Evolutionary conservation across 2,113 vertebrate genomes (phyloP).

Genomic region (Rhinichthys klamathensis): DNA sequence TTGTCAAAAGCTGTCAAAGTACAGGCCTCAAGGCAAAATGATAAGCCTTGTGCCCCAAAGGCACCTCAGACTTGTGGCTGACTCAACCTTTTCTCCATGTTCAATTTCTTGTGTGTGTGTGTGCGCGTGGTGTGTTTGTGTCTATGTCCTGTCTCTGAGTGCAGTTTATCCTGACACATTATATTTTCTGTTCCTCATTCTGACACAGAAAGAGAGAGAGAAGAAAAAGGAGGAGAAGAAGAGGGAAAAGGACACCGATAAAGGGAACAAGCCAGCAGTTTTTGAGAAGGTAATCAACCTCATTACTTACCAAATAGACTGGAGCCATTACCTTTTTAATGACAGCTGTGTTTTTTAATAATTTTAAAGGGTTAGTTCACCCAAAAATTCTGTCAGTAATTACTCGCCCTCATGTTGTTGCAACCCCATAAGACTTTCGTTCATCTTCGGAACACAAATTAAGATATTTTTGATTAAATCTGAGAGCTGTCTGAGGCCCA

Average conservation of each 20-base stretch:
- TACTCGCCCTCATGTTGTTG: too few relatives aligned
- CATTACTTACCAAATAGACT: conserved; percentile 8
- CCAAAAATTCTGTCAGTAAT: too few relatives aligned
- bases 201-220: conserved; percentile 84
- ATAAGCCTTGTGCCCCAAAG: conserved; percentile 27
- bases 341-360: not conserved
- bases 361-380: not conserved
- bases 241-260: conserved; percentile 83
- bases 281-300: conserved; percentile 62
- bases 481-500: too few relatives aligned
- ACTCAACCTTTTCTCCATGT: not conserved
- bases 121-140: not conserved
- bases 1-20: conserved; percentile 35
- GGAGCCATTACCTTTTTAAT: not conserved
- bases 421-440: too few relatives aligned
- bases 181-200: conserved; percentile 24
- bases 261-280: conserved; percentile 63
- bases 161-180: conserved; percentile 3
- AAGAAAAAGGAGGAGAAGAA: conserved; percentile 89
- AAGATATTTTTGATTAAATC: too few relatives aligned
- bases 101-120: not conserved
- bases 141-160: conserved; percentile 3
- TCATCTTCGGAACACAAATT: too few relatives aligned
- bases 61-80: conserved; percentile 17
- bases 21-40: conserved; percentile 2